Conservation (phyloP, 1,140 invertebrate genomes). For the Coboldia fuscipes region DNA sequence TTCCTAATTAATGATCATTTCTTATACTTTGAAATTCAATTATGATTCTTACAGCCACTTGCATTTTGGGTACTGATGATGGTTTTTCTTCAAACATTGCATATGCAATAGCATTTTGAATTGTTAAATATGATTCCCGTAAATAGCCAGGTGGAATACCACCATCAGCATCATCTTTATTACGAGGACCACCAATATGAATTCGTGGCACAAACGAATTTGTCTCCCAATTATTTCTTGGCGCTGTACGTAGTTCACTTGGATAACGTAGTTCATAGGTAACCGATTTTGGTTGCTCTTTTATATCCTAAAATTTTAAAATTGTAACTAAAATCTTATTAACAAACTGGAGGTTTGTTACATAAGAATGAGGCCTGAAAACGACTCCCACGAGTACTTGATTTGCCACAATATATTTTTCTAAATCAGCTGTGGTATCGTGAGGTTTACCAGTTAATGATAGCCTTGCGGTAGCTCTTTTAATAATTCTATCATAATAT, state of each 20-base stretch:
- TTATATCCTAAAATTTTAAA: background rate
- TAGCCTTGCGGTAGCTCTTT: no score
- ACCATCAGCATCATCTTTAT: background rate
- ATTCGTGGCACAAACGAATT: conserved; percentile 1
- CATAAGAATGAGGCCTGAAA: background rate
- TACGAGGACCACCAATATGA: conserved; percentile 1
- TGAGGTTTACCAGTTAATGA: no score
- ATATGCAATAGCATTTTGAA: conserved; percentile 8
- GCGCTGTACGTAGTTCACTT: background rate
- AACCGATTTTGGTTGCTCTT: conserved; percentile 1
- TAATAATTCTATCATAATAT: no score
- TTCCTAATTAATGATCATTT: no score
- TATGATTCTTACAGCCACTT: background rate
- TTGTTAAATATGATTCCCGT: conserved; percentile 6
- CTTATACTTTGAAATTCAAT: background rate
- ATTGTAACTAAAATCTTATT: background rate
- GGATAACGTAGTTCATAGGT: conserved; percentile 5
- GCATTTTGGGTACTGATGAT: background rate
- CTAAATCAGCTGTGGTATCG: no score
- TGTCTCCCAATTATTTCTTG: conserved; percentile 1
- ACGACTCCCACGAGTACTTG: background rate
- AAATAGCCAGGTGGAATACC: conserved; percentile 5
- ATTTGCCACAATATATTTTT: no score
- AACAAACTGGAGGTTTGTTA: background rate
- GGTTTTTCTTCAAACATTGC: conserved; percentile 1